These are phyloP conservation scores for Babyrousa celebensis DNA, from an alignment of 2,797 vertebrate species.

Conservation along the genomic window DNA sequence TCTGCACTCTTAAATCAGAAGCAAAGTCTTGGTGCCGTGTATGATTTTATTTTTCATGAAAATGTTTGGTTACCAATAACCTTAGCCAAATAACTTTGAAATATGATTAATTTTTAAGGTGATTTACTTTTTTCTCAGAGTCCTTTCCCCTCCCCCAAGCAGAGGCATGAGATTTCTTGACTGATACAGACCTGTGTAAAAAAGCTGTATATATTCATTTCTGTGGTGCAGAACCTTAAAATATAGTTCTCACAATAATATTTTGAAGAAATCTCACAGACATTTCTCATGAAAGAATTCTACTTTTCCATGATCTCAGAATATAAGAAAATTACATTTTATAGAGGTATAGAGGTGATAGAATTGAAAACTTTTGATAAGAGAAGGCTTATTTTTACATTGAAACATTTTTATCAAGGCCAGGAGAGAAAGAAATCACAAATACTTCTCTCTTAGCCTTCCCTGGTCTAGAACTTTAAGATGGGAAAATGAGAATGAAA, in stretches of 20 bases:
- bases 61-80: conserved; percentile 23
- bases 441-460: conserved; percentile 42
- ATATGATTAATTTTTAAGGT: not conserved
- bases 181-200: conserved; percentile 38
- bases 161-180: conserved; percentile 3
- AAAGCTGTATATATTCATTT: not conserved
- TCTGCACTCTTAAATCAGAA: not conserved
- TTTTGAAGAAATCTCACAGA: conserved; percentile 36
- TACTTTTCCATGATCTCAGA: not conserved
- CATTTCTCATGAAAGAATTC: conserved; percentile 28
- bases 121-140: not conserved
- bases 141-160: not conserved
- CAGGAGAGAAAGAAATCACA: conserved; percentile 37
- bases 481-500: conserved; percentile 21
- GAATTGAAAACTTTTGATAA: not conserved
- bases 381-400: not conserved
- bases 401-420: not conserved
- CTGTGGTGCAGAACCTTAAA: not conserved
- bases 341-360: not conserved
- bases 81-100: not conserved
- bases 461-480: not conserved
- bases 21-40: not conserved
- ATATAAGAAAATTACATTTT: conserved; percentile 14
- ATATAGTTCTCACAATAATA: conserved; percentile 27
- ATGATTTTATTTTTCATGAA: conserved; percentile 59